Percentiles rank a stretch among this genome's conserved stretches.
These are phyloP conservation scores for Thunnus albacares DNA, from an alignment of 2,797 vertebrate genomes.

Conservation along the genomic window DNA sequence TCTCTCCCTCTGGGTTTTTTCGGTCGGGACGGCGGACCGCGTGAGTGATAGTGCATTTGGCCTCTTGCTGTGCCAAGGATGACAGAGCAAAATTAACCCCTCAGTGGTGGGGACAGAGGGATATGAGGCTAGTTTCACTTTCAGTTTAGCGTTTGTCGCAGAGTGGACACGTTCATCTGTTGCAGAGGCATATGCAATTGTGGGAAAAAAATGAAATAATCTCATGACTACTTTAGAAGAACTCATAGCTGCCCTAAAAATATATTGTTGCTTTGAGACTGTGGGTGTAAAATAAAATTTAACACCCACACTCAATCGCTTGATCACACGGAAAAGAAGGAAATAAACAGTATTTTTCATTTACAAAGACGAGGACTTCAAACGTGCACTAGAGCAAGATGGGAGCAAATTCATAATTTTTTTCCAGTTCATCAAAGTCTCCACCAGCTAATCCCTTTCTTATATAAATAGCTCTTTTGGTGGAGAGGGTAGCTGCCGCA, in stretches of 20 bases:
- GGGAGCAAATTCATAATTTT: slow-evolving; percentile 75
- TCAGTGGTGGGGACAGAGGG: slow-evolving; percentile 62
- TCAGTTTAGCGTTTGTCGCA: slow-evolving; percentile 21
- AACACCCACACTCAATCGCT: background rate
- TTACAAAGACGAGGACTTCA: slow-evolving; percentile 53
- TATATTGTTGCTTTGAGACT: slow-evolving; percentile 3
- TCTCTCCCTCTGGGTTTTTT: slow-evolving; percentile 72
- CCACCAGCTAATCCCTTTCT: slow-evolving; percentile 89
- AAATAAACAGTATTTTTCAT: slow-evolving; percentile 17
- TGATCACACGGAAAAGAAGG: background rate
- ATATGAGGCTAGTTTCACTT: slow-evolving; percentile 34
- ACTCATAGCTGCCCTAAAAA: background rate
- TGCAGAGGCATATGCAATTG: background rate
- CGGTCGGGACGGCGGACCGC: slow-evolving; percentile 53
- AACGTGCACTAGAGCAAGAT: slow-evolving; percentile 52
- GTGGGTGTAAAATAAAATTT: background rate
- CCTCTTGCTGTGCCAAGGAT: slow-evolving; percentile 74
- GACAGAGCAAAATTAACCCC: slow-evolving; percentile 82
- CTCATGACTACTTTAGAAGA: background rate
- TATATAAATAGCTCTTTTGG: slow-evolving; percentile 92
- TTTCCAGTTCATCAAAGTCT: slow-evolving; percentile 88
- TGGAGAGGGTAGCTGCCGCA: slow-evolving; percentile 87
- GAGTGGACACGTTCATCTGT: slow-evolving; percentile 15
- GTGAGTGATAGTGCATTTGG: slow-evolving; percentile 78
- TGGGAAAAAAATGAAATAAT: background rate